Evolutionary conservation across 2,888 invertebrate genomes (phyloP), one percentile per base, ranked within the genome.

Genomic region (Auanema freiburgensis): DNA sequence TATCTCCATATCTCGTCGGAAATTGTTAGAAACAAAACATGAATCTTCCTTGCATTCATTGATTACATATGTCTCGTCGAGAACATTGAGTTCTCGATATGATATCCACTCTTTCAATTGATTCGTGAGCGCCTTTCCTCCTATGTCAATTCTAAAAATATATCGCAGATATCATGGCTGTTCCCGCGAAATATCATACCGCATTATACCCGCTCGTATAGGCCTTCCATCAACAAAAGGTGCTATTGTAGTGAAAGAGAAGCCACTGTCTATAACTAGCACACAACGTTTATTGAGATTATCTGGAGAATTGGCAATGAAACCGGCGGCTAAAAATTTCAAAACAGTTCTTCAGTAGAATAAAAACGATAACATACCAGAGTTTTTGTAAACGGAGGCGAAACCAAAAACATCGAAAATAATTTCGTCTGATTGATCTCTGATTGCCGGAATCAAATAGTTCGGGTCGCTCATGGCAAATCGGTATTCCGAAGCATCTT

Each of bases 351-450:
- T 33, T 24, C n/a, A 41, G 16, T 10, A n/a, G 24, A 53, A 52
- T 16, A 10, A 16, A 46, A 46, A 46, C 16, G 4, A 46, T 6
- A 21, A 46, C 58, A 33, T 51, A 80, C 81, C 77, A 53, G 77
- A 76, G 6, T 76, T 69, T 59, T 77, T 75, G 58, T 67, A 62
- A 1, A 96, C 86, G 0, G 91, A 89, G 60, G 90, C 89, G 78
- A 94, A 92, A 79, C 93, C 93, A 83, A 93, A 98, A 84, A 97
- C 95, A 85, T 98, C 98, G 85, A 97, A 98, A 77, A 98, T 90
- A 74, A 98, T 91, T 85, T 99, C 97, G 49, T 91, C 90, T 87
- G 92, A 91, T 0, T 91, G 92, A 85, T 97, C 95, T 85, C 95
- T 93, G 59, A 93, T 90, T 0, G 92, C 91, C 0, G 89, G 88